phyloP scores from a whole-genome alignment of 2,888 invertebrate genomes.

The Teleogryllus oceanicus region DNA sequence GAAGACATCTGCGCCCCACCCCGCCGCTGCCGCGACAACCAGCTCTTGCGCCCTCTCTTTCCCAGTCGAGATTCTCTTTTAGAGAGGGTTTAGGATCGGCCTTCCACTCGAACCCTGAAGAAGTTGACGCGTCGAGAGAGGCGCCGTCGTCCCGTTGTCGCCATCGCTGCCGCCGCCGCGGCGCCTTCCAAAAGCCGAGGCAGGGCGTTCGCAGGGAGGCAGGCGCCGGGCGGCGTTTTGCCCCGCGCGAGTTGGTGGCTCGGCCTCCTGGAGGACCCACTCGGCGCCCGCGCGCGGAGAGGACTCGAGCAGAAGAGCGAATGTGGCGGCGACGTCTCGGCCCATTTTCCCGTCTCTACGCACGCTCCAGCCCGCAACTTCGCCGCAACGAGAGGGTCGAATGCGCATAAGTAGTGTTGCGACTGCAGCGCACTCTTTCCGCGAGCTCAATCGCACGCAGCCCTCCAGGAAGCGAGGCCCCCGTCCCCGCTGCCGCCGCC shows the following conservation, averaged over 20 bases:
- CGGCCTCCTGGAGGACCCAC: too few species aligned
- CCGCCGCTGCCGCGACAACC: neutral
- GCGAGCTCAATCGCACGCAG: too few species aligned
- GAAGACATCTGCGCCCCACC: neutral
- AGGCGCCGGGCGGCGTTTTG: too few species aligned
- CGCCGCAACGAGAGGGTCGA: neutral
- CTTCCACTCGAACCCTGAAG: neutral
- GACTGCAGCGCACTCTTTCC: neutral
- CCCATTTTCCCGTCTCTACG: neutral
- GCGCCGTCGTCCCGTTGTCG: neutral
- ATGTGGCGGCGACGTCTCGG: neutral
- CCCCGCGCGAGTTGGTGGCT: too few species aligned
- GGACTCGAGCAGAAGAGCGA: neutral
- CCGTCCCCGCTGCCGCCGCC: too few species aligned
- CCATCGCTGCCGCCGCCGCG: neutral
- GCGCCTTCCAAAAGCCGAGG: neutral
- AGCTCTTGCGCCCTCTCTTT: neutral
- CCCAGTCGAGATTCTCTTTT: slow-evolving; percentile 2
- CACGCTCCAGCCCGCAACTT: neutral
- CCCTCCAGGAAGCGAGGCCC: too few species aligned
- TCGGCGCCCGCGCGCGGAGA: neutral
- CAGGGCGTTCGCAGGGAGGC: neutral
- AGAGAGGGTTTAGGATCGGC: neutral
- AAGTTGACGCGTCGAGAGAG: neutral
- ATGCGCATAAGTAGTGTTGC: neutral